Percentiles rank a stretch among this genome's conserved stretches.
phyloP scores from a whole-genome alignment of 2,888 invertebrate species.

The Thereva unica region DNA sequence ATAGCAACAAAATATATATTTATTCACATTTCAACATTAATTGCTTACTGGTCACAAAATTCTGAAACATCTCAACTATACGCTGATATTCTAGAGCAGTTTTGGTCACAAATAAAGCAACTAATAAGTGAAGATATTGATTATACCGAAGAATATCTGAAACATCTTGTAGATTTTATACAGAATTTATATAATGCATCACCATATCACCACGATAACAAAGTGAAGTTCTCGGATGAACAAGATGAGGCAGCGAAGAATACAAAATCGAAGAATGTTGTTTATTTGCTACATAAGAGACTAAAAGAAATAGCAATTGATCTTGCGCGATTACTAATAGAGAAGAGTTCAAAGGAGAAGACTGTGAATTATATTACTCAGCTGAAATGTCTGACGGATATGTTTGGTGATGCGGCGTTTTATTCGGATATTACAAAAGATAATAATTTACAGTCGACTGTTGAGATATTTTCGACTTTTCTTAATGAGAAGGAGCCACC shows the following conservation, averaged over 20 bases:
- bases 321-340: constrained; percentile 60
- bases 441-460: constrained; percentile 48
- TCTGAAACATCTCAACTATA: constrained; percentile 49
- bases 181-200: constrained; percentile 49
- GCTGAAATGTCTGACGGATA: constrained; percentile 61
- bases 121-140: constrained; percentile 47
- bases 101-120: constrained; percentile 52
- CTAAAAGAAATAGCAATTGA: constrained; percentile 50
- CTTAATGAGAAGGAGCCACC: constrained; percentile 57
- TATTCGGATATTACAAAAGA: constrained; percentile 58
- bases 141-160: constrained; percentile 47
- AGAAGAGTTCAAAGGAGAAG: constrained; percentile 59
- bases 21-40: constrained; percentile 59
- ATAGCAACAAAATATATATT: constrained; percentile 59
- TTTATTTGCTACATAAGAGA: constrained; percentile 44
- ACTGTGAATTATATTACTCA: constrained; percentile 60
- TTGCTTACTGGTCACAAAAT: constrained; percentile 65
- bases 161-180: constrained; percentile 59
- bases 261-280: constrained; percentile 25
- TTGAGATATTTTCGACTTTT: constrained; percentile 48
- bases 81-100: constrained; percentile 46
- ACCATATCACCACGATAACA: constrained; percentile 59
- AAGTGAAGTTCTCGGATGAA: constrained; percentile 60
- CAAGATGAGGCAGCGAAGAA: constrained; percentile 40
- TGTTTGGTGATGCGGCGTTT: constrained; percentile 63